Evolutionary conservation across 1,140 invertebrate genomes (phyloP), one percentile per base, ranked within the genome.

Genomic region (Platorchestia sp.): DNA sequence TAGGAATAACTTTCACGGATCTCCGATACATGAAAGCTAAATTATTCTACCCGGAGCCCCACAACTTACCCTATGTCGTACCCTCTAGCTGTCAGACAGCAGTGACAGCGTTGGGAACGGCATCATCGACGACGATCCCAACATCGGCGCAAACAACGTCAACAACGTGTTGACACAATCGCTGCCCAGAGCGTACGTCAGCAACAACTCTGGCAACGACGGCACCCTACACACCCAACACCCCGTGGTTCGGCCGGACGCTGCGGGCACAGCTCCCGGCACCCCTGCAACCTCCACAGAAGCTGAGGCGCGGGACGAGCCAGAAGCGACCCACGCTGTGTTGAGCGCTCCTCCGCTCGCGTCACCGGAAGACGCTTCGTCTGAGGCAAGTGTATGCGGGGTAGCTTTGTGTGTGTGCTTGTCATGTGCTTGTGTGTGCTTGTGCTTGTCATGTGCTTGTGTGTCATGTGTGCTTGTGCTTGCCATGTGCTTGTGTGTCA

Each of bases 111-210:
- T 93, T 44, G 44, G 6, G 7, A 93, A 45, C 91, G 91, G 43
- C 45, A 93, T 93, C 43, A 45, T 93, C 43, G 91, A 93, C 45
- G 91, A 93, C 91, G 91, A 93, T 41, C 91, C 91, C n/a, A 93
- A 93, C 91, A 42, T 45, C 45, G 91, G 91, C 45, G 40, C 45
- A 0, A 45, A 45, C 45, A 93, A 93, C 91, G 45, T 93, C 91
- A 93, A 93, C 91, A 93, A 93, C 91, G 91, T 93, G 43, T n/a
- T 93, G 91, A 93, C 91, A 0, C 91, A 93, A 42, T 47, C 91
- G 7, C 40, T 75, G 59, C 27, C 59, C 59, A 75, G 59, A 75
- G 59, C 59, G 27, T 75, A 22, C 14, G 36, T 47, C 91, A 93
- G 10, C 43, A 42, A 44, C n/a, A 45, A 10, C 45, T 14, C 91